phyloP scores from a whole-genome alignment of 2,797 vertebrate genomes.

The Urocyon cinereoargenteus region DNA sequence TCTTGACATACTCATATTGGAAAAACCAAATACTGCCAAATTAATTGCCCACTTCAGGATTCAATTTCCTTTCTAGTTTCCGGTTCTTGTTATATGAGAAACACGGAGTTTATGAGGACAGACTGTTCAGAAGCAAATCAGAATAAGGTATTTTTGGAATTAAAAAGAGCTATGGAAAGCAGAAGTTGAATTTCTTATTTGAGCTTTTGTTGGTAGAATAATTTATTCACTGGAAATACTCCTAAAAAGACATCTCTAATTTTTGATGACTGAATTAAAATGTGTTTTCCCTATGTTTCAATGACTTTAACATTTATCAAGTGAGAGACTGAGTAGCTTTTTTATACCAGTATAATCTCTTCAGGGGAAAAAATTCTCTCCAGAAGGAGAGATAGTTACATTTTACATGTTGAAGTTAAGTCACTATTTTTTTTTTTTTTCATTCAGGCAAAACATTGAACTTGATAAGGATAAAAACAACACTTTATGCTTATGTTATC shows the following conservation, averaged over 20 bases:
- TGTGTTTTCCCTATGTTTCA: constrained; percentile 27
- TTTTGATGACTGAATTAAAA: constrained; percentile 37
- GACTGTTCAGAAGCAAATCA: constrained; percentile 56
- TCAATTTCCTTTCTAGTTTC: constrained; percentile 72
- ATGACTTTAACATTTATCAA: not conserved
- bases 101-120: constrained; percentile 59
- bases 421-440: constrained; percentile 63
- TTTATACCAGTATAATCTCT: not conserved
- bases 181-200: constrained; percentile 49
- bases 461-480: not conserved
- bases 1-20: constrained; percentile 63
- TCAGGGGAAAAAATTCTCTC: not conserved
- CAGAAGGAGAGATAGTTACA: not conserved
- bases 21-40: constrained; percentile 65
- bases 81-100: constrained; percentile 63
- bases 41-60: constrained; percentile 68
- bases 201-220: constrained; percentile 45
- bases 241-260: constrained; percentile 22
- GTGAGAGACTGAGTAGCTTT: not conserved
- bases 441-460: constrained; percentile 23
- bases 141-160: constrained; percentile 61
- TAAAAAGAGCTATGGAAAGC: constrained; percentile 50
- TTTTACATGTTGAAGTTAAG: constrained; percentile 52
- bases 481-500: not conserved
- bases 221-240: constrained; percentile 41